These are phyloP conservation scores for Drosophila ustulata DNA, from an alignment of 2,888 invertebrate genomes.

Conservation along the genomic window DNA sequence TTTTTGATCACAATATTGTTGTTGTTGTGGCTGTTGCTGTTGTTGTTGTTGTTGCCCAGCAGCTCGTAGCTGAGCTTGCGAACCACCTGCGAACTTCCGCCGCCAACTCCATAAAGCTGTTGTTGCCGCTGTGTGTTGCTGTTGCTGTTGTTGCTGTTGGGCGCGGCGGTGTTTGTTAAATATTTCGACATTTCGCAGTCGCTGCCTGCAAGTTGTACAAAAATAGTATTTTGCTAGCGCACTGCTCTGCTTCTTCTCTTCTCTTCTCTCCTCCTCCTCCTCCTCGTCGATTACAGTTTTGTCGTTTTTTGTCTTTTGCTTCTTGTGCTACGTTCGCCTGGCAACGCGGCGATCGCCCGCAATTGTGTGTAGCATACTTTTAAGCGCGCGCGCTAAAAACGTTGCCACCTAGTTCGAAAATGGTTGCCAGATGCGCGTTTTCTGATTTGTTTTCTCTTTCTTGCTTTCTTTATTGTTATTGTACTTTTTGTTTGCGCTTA, in stretches of 20 bases:
- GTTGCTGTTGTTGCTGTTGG: constrained; percentile 67
- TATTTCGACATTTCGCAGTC: constrained; percentile 82
- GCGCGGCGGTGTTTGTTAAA: constrained; percentile 71
- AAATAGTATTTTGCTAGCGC: constrained; percentile 48
- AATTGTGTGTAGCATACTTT: constrained; percentile 68
- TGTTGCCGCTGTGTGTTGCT: constrained; percentile 55
- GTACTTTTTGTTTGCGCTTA: constrained; percentile 79
- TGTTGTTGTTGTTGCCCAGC: constrained; percentile 44
- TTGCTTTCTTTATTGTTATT: constrained; percentile 53
- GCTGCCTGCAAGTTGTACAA: constrained; percentile 48
- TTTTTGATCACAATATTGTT: constrained; percentile 69
- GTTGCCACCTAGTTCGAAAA: constrained; percentile 64
- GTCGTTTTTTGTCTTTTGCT: constrained; percentile 20
- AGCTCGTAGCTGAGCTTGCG: constrained; percentile 76
- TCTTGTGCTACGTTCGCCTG: constrained; percentile 66
- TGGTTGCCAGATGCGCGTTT: constrained; percentile 6
- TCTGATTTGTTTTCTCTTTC: constrained; percentile 12
- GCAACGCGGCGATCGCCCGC: constrained; percentile 29
- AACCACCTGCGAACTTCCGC: constrained; percentile 63
- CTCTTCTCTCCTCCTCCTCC: constrained; percentile 25
- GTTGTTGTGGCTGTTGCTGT: constrained; percentile 52
- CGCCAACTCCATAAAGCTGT: constrained; percentile 55
- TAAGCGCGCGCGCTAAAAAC: constrained; percentile 38
- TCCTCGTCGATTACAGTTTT: constrained; percentile 1
- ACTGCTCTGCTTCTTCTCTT: constrained; percentile 13